Evolutionary conservation across 2,797 vertebrate species (phyloP).

Genomic region (Malurus leucopterus): DNA sequence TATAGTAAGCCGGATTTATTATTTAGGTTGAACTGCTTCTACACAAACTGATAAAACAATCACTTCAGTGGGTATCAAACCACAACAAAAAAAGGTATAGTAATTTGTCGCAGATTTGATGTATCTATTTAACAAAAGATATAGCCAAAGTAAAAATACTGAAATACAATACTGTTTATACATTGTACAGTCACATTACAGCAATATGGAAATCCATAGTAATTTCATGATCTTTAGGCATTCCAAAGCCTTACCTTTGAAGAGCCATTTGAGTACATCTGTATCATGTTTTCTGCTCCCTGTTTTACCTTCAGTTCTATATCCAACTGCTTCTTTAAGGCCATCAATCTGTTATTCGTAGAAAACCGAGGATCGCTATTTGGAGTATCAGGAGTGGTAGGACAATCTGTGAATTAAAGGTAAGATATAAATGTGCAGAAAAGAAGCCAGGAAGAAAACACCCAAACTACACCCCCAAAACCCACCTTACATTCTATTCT

Average conservation of each 20-base stretch:
- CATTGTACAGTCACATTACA: not conserved
- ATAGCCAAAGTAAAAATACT: not conserved
- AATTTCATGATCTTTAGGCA: not conserved
- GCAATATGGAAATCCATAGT: not conserved
- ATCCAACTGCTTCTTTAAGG: conserved; percentile 92
- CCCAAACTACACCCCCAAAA: accelerated
- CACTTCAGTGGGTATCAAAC: not conserved
- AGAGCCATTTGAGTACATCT: conserved; percentile 94
- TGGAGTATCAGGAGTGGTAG: conserved; percentile 90
- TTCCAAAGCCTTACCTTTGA: conserved; percentile 84
- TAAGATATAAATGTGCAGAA: not conserved
- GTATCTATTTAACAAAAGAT: not conserved
- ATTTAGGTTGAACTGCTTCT: conserved; percentile 12
- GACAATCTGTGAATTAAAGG: conserved; percentile 82
- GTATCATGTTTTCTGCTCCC: conserved; percentile 98
- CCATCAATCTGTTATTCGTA: conserved; percentile 86
- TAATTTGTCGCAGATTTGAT: not conserved
- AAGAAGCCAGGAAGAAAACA: not conserved
- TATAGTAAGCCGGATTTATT: conserved; percentile 40
- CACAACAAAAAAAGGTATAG: not conserved
- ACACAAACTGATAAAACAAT: not conserved
- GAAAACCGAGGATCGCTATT: conserved; percentile 86
- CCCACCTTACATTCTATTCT: not conserved
- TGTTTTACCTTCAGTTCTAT: conserved; percentile 98
- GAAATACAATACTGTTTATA: not conserved